phyloP scores from a whole-genome alignment of 2,797 vertebrate species.

The Premnoplex brunnescens region DNA sequence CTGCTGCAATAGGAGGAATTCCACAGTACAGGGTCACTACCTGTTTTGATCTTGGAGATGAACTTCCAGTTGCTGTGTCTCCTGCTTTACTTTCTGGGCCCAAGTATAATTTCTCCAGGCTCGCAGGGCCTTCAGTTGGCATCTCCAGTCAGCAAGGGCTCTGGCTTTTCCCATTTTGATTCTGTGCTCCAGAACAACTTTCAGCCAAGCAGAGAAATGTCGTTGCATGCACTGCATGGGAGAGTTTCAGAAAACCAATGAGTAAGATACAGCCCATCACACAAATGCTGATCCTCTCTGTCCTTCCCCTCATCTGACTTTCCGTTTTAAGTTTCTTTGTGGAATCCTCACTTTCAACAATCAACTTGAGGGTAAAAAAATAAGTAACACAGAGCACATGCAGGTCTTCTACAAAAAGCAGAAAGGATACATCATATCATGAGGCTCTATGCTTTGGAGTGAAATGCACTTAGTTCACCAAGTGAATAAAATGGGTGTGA shows the following conservation, averaged over 20 bases:
- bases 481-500: background rate
- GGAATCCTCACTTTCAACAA: background rate
- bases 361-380: background rate
- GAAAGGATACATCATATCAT: background rate
- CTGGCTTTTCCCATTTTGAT: constrained; percentile 86
- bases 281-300: background rate
- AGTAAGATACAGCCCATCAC: background rate
- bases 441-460: background rate
- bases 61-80: constrained; percentile 78
- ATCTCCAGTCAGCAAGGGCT: constrained; percentile 89
- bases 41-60: constrained; percentile 86
- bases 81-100: constrained; percentile 76
- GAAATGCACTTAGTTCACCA: background rate
- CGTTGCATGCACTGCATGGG: constrained; percentile 83
- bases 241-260: constrained; percentile 54
- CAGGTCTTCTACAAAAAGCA: background rate
- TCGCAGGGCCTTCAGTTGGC: constrained; percentile 82
- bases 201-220: constrained; percentile 91
- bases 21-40: constrained; percentile 60
- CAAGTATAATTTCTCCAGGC: constrained; percentile 86
- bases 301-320: background rate
- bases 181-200: constrained; percentile 81
- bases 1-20: background rate
- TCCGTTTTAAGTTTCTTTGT: background rate
- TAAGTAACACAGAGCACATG: background rate